phyloP scores from a whole-genome alignment of 2,113 vertebrate species.

The Rhineura floridana region DNA sequence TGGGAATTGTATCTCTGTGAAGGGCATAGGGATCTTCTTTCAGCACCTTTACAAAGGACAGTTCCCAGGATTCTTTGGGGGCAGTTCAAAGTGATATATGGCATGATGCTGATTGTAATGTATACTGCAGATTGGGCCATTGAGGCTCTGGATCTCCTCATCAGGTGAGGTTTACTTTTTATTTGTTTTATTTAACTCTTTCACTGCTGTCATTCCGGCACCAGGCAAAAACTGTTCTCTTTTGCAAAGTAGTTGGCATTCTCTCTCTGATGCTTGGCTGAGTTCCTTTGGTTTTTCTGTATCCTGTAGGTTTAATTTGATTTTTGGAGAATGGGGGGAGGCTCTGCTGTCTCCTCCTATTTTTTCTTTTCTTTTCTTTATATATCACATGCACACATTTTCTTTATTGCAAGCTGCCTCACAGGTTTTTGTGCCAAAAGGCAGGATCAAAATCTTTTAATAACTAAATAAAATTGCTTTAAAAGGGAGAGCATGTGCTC shows the following conservation, averaged over 20 bases:
- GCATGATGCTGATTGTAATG: too few species aligned
- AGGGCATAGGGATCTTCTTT: too few species aligned
- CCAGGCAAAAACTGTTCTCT: background rate
- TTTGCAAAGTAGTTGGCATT: background rate
- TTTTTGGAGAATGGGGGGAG: background rate
- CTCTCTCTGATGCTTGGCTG: too few species aligned
- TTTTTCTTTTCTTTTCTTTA: background rate
- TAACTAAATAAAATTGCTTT: background rate
- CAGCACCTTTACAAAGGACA: too few species aligned
- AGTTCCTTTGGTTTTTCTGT: too few species aligned
- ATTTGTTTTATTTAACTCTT: background rate
- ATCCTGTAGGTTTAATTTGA: too few species aligned
- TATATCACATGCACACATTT: background rate
- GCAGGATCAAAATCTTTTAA: background rate
- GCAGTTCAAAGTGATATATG: too few species aligned
- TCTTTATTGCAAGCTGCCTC: background rate
- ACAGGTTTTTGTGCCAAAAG: background rate
- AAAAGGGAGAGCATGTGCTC: background rate
- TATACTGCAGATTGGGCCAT: too few species aligned
- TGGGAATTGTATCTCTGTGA: too few species aligned
- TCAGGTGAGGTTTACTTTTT: background rate
- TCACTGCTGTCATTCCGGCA: background rate
- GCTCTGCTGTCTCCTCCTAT: background rate
- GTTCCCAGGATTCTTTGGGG: too few species aligned
- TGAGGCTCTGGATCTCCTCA: background rate